These are phyloP conservation scores for Neoscelio sp. DNA, from an alignment of 2,888 invertebrate species.

Conservation along the genomic window DNA sequence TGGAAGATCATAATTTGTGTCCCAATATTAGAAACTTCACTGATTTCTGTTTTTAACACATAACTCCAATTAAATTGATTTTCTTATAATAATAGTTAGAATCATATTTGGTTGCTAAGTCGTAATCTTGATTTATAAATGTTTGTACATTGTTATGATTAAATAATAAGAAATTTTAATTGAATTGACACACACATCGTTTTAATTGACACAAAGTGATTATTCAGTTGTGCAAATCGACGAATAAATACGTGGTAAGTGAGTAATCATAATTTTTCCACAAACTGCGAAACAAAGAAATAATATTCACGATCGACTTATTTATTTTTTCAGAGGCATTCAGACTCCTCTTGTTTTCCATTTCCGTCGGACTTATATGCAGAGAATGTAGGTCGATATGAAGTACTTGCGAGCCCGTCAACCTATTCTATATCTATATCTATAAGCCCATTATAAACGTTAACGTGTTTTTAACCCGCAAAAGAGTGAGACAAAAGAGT, in stretches of 20 bases:
- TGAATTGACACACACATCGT: too few species aligned
- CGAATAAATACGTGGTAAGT: not conserved
- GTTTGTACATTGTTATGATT: too few species aligned
- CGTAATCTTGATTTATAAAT: too few species aligned
- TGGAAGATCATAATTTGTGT: too few species aligned
- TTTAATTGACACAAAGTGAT: not conserved
- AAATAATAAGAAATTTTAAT: too few species aligned
- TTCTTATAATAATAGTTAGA: too few species aligned
- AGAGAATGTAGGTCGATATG: constrained; percentile 49
- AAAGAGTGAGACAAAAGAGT: constrained; percentile 54
- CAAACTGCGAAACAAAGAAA: constrained; percentile 22
- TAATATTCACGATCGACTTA: constrained; percentile 33
- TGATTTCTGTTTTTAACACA: too few species aligned
- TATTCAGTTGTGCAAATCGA: not conserved
- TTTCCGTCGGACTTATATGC: constrained; percentile 38
- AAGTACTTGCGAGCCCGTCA: constrained; percentile 30
- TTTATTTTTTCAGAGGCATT: constrained; percentile 32
- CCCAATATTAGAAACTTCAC: too few species aligned
- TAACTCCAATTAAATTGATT: too few species aligned
- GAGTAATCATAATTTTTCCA: constrained; percentile 29
- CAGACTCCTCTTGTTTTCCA: constrained; percentile 33
- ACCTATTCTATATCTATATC: constrained; percentile 50
- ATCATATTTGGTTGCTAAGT: too few species aligned
- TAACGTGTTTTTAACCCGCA: constrained; percentile 56
- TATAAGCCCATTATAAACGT: constrained; percentile 53